Percentiles rank a stretch among this genome's conserved stretches.
These are phyloP conservation scores for Lithobates pipiens DNA, from an alignment of 2,797 vertebrate genomes.

Conservation along the genomic window DNA sequence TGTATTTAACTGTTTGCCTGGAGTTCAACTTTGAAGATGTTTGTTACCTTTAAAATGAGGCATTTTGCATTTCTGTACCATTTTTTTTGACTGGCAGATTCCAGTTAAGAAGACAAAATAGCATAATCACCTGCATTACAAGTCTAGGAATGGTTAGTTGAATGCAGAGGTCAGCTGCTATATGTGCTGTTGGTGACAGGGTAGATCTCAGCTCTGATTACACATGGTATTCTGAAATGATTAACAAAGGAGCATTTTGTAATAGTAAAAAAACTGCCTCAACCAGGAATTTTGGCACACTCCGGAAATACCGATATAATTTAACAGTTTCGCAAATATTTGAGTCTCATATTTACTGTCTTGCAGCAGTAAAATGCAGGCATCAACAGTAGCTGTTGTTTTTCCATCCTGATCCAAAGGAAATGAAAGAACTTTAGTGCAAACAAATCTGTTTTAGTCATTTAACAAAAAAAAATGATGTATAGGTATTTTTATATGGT, in stretches of 20 bases:
- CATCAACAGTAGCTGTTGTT: slow-evolving; percentile 35
- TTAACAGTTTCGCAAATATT: slow-evolving; percentile 57
- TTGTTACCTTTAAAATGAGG: neutral
- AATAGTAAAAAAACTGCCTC: slow-evolving; percentile 17
- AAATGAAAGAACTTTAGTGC: slow-evolving; percentile 26
- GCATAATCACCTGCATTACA: neutral
- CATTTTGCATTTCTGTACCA: neutral
- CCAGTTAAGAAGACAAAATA: neutral
- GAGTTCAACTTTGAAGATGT: neutral
- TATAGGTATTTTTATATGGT: neutral
- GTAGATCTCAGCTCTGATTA: slow-evolving; percentile 36
- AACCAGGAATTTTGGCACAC: slow-evolving; percentile 40
- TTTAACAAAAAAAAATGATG: neutral
- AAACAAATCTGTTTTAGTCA: slow-evolving; percentile 20
- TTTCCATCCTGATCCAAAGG: slow-evolving; percentile 29
- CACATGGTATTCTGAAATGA: slow-evolving; percentile 25
- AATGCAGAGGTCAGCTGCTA: neutral
- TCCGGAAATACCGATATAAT: slow-evolving; percentile 56
- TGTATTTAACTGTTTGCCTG: neutral
- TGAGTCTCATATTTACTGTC: slow-evolving; percentile 55
- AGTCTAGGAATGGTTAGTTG: neutral
- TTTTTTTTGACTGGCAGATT: neutral
- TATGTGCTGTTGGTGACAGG: slow-evolving; percentile 18
- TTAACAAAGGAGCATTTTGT: slow-evolving; percentile 55
- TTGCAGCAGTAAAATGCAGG: slow-evolving; percentile 48